Conservation (phyloP, 2,113 vertebrate genomes). For the Phylloscopus trochilus region DNA sequence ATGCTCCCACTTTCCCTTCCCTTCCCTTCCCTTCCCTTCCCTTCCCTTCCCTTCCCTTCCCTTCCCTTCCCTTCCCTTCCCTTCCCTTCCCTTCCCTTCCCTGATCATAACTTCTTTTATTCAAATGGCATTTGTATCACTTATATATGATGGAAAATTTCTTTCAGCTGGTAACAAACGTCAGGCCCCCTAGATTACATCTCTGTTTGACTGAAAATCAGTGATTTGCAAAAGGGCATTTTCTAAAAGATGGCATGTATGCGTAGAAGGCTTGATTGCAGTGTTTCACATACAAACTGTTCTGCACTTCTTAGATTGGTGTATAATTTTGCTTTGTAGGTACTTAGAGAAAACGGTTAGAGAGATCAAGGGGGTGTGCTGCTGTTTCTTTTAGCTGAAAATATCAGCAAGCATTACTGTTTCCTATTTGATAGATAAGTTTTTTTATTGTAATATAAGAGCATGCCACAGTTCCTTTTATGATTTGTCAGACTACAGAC, state of each 20-base stretch:
- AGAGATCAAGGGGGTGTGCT: neutral
- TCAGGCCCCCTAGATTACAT: neutral
- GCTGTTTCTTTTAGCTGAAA: neutral
- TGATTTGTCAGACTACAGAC: slow-evolving; percentile 16
- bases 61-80: too few relatives aligned
- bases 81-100: too few relatives aligned
- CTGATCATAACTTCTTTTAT: neutral
- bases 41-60: too few relatives aligned
- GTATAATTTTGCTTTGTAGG: neutral
- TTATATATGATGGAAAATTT: neutral
- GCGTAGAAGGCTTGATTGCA: neutral
- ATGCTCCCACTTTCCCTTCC: too few relatives aligned
- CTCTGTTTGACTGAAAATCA: neutral
- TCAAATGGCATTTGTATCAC: neutral
- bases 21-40: too few relatives aligned
- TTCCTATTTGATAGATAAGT: neutral
- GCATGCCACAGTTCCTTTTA: neutral
- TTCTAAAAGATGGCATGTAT: neutral
- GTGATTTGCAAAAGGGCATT: neutral
- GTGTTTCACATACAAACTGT: neutral
- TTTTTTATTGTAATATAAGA: neutral
- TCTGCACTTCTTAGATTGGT: neutral
- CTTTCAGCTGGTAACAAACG: neutral
- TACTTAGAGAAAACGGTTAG: neutral
- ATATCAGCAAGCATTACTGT: neutral